Conservation (phyloP, 2,888 invertebrate species). For the Alloplasta piceator region DNA sequence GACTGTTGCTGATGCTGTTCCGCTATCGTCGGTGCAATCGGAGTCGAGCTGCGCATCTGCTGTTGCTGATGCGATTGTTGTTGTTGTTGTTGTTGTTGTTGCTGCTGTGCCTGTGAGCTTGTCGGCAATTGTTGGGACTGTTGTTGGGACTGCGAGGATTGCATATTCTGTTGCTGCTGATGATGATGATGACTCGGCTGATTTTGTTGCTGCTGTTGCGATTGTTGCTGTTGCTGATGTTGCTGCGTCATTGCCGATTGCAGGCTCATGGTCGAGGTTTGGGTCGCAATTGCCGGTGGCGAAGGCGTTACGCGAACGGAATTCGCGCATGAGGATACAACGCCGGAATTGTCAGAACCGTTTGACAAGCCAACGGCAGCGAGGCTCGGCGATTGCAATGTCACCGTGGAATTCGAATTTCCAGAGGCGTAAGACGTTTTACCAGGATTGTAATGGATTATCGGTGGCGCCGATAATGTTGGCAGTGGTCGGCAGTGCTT, state of each 20-base stretch:
- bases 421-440: constrained; percentile 77
- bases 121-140: constrained; percentile 49
- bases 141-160: constrained; percentile 76
- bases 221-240: constrained; percentile 65
- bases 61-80: constrained; percentile 79
- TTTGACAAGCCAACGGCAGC: constrained; percentile 69
- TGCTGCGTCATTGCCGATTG: constrained; percentile 69
- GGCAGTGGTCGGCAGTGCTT: constrained; percentile 82
- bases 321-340: constrained; percentile 71
- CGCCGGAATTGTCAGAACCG: constrained; percentile 69
- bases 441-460: constrained; percentile 76
- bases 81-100: constrained; percentile 72
- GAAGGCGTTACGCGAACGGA: constrained; percentile 77
- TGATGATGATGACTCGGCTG: constrained; percentile 76
- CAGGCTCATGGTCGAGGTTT: constrained; percentile 55
- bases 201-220: constrained; percentile 74
- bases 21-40: constrained; percentile 77
- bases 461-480: constrained; percentile 77
- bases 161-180: constrained; percentile 73
- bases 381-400: constrained; percentile 68
- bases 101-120: constrained; percentile 72
- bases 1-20: constrained; percentile 74
- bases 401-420: constrained; percentile 71
- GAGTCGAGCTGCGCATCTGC: constrained; percentile 74
- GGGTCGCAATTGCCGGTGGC: constrained; percentile 71